phyloP scores from a whole-genome alignment of 1,140 invertebrate genomes.

The Bombus vancouverensis region DNA sequence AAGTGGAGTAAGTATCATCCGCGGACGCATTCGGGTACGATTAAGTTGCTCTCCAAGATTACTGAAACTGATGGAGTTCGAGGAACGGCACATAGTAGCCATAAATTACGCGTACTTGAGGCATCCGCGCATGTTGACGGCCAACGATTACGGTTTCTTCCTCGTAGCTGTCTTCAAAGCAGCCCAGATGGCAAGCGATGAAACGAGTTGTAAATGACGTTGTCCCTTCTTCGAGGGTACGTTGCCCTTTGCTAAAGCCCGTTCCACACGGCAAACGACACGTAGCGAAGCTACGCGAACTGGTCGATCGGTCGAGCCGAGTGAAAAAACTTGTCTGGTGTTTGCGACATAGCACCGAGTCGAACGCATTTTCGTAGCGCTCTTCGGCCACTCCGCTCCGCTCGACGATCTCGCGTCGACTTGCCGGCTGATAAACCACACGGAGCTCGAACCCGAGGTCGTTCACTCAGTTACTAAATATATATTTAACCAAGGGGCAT shows the following conservation, averaged over 20 bases:
- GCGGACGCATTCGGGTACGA: neutral
- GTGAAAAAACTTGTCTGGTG: slow-evolving; percentile 34
- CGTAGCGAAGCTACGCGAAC: neutral
- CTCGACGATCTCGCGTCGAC: neutral
- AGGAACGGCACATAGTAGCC: neutral
- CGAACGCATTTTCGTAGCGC: neutral
- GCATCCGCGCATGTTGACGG: slow-evolving; percentile 2
- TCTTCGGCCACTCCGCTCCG: neutral
- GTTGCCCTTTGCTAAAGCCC: slow-evolving; percentile 58
- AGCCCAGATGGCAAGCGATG: slow-evolving; percentile 68
- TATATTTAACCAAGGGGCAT: neutral
- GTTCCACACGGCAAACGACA: neutral
- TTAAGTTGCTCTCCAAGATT: slow-evolving; percentile 38
- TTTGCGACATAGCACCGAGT: neutral
- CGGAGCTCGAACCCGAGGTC: neutral
- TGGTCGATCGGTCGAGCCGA: slow-evolving; percentile 39
- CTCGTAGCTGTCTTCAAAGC: slow-evolving; percentile 55
- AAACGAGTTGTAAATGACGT: slow-evolving; percentile 62
- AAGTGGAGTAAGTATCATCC: neutral
- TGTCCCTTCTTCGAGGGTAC: slow-evolving; percentile 56
- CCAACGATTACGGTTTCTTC: slow-evolving; percentile 62
- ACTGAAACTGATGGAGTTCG: neutral
- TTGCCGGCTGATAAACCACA: neutral
- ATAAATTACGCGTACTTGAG: slow-evolving; percentile 48
- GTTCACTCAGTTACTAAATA: neutral